phyloP scores from a whole-genome alignment of 2,888 invertebrate species.

The Conus canariensis region DNA sequence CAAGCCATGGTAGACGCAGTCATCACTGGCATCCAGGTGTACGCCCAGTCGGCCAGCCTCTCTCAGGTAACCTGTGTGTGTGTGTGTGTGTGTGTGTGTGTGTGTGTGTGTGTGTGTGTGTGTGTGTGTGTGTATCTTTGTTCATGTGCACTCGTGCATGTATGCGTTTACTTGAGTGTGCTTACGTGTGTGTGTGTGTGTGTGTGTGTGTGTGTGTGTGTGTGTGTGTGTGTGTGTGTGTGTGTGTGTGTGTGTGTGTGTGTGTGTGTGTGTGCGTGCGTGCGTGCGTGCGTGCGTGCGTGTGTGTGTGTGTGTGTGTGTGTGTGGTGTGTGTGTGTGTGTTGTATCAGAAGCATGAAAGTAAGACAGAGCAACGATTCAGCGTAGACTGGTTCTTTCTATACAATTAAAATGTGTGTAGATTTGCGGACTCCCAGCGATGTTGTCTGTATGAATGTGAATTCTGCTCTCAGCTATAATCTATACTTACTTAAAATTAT shows the following conservation, averaged over 20 bases:
- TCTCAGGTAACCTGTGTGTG: constrained; percentile 57
- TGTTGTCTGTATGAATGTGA: too few species aligned
- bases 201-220: constrained; percentile 28
- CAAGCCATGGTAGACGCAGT: constrained; percentile 63
- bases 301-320: constrained; percentile 19
- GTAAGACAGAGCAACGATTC: too few species aligned
- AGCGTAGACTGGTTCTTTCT: too few species aligned
- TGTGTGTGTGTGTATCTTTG: constrained; percentile 17
- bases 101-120: constrained; percentile 33
- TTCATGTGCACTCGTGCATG: not conserved
- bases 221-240: constrained; percentile 19
- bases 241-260: not conserved
- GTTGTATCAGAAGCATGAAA: not conserved
- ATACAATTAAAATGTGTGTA: too few species aligned
- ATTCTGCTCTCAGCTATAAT: too few species aligned
- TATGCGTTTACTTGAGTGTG: constrained; percentile 13
- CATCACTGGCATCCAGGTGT: constrained; percentile 61
- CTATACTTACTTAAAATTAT: too few species aligned
- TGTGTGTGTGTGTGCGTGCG: not conserved
- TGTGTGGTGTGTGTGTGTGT: constrained; percentile 24
- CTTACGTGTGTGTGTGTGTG: not conserved
- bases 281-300: not conserved
- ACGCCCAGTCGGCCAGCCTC: constrained; percentile 60
- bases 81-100: constrained; percentile 38
- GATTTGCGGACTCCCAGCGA: too few species aligned